Evolutionary conservation across 23 tunicate genomes (phyloP).

Genomic region (Phallusia fumigata): DNA sequence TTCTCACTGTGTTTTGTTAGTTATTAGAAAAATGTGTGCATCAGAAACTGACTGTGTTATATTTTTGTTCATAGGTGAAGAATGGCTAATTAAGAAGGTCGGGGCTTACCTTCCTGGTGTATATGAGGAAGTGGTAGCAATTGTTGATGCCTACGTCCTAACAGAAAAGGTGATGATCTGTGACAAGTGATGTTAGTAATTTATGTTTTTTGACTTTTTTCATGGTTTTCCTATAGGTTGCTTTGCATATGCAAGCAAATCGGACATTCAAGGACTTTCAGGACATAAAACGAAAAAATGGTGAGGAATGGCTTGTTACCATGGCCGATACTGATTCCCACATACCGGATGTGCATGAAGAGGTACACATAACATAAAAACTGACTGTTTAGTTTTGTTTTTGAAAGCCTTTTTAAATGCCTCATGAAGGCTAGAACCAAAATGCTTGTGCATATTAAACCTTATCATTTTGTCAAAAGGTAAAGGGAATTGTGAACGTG

Average conservation of each 20-base stretch:
- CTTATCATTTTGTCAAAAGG: slow-evolving; percentile 1
- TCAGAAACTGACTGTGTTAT: background rate
- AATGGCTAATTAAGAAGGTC: slow-evolving; percentile 82
- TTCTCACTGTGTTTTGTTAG: too few relatives aligned
- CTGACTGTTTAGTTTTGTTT: too few relatives aligned
- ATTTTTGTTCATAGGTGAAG: slow-evolving; percentile 65
- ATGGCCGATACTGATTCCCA: slow-evolving; percentile 85
- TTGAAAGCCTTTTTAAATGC: too few relatives aligned
- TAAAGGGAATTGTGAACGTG: slow-evolving; percentile 68
- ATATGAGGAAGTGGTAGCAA: slow-evolving; percentile 83
- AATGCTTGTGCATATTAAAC: background rate
- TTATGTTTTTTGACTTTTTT: background rate
- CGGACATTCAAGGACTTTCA: slow-evolving; percentile 86
- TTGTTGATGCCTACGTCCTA: slow-evolving; percentile 70
- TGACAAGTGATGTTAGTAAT: background rate
- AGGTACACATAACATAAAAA: slow-evolving; percentile 42
- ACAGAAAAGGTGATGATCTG: slow-evolving; percentile 66
- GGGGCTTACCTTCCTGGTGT: slow-evolving; percentile 92
- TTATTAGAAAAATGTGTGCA: background rate
- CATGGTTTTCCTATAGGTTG: slow-evolving; percentile 35
- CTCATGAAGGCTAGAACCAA: background rate
- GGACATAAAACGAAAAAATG: slow-evolving; percentile 68
- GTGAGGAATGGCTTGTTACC: slow-evolving; percentile 92
- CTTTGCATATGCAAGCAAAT: slow-evolving; percentile 86
- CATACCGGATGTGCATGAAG: slow-evolving; percentile 93